Percentiles rank a stretch among this genome's conserved stretches.
phyloP scores from a whole-genome alignment of 2,888 invertebrate species.

The Xanthorhoe spadicearia region DNA sequence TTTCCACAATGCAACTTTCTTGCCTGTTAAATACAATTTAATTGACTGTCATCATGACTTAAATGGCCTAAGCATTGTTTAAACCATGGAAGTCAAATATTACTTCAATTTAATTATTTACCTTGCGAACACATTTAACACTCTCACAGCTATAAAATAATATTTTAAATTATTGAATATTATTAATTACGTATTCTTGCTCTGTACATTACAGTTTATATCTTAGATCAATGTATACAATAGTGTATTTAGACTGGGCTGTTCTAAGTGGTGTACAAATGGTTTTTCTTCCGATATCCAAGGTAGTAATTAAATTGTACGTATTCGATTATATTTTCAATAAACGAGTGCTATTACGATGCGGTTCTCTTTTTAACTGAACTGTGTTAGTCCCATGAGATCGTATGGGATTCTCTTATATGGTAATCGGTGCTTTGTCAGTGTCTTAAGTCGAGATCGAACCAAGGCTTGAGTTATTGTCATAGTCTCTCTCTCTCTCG shows the following conservation, averaged over 20 bases:
- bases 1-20: too few species aligned
- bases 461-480: conserved; percentile 48
- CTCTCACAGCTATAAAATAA: too few species aligned
- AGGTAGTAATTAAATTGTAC: conserved; percentile 50
- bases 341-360: conserved; percentile 56
- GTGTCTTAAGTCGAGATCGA: conserved; percentile 52
- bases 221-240: conserved; percentile 9
- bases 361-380: conserved; percentile 60
- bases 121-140: too few species aligned
- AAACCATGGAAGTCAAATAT: too few species aligned
- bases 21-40: too few species aligned
- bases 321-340: conserved; percentile 60
- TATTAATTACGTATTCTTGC: not conserved
- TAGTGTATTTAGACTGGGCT: conserved; percentile 22
- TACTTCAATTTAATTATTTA: too few species aligned
- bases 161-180: not conserved
- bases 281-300: conserved; percentile 31
- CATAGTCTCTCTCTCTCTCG: conserved; percentile 26
- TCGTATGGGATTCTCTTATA: conserved; percentile 53
- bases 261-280: conserved; percentile 29
- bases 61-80: too few species aligned
- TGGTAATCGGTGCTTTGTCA: conserved; percentile 62
- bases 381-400: conserved; percentile 53
- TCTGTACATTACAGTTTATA: conserved; percentile 6
- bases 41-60: too few species aligned